Percentiles rank a stretch among this genome's conserved stretches.
Conservation (phyloP, 2,113 vertebrate species). For the Notechis scutatus region DNA sequence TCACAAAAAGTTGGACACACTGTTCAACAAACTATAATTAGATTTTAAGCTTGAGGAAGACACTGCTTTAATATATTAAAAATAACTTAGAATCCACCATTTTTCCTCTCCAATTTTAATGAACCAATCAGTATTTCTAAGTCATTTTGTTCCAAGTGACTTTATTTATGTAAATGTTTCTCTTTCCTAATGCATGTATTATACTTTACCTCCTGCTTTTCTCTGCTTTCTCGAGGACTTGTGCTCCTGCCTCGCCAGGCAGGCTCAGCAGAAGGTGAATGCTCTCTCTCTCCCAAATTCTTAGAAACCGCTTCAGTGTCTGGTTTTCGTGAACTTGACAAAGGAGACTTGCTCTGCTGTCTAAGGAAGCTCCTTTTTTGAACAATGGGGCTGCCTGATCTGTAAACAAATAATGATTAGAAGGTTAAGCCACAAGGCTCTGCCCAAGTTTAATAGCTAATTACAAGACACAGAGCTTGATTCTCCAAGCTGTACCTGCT, state of each 20-base stretch:
- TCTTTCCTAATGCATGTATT: not conserved
- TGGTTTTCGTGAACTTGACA: not conserved
- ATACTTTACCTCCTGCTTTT: slow-evolving; percentile 25
- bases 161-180: not conserved
- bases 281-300: slow-evolving; percentile 8
- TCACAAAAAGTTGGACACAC: not conserved
- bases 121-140: not conserved
- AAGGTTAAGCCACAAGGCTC: not conserved
- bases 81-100: not conserved
- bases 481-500: slow-evolving; percentile 63
- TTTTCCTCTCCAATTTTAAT: not conserved
- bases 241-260: slow-evolving; percentile 1
- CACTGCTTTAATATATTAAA: not conserved
- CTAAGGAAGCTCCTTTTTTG: slow-evolving; percentile 11
- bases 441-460: not conserved
- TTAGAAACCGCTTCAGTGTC: not conserved
- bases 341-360: slow-evolving; percentile 14
- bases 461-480: not conserved
- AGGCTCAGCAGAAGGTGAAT: slow-evolving; percentile 7
- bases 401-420: not conserved
- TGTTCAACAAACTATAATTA: not conserved
- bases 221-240: slow-evolving; percentile 7
- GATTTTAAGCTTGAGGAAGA: not conserved
- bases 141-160: not conserved
- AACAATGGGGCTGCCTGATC: slow-evolving; percentile 19